Conservation (phyloP, 2,113 vertebrate genomes). For the Rafetus swinhoei region DNA sequence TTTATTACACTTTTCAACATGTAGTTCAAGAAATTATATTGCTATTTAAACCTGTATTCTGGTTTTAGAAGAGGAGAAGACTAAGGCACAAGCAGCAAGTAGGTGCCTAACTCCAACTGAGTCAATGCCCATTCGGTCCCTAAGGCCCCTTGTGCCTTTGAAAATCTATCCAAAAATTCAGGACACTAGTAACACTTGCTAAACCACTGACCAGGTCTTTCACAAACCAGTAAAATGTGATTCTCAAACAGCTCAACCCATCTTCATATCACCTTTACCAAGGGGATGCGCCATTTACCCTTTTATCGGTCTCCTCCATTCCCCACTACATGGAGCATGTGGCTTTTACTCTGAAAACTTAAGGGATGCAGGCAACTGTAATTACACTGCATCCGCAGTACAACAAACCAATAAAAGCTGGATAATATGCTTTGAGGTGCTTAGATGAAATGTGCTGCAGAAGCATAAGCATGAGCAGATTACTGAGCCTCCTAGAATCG, state of each 20-base stretch:
- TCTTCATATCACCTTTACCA: not conserved
- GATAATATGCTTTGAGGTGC: not conserved
- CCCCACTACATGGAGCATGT: not conserved
- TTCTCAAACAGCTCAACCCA: accelerated
- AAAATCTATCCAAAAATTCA: not conserved
- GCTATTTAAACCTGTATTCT: not conserved
- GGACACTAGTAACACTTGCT: not conserved
- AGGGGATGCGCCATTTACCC: not conserved
- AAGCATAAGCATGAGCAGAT: not conserved
- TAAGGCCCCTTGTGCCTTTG: not conserved
- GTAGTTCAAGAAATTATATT: not conserved
- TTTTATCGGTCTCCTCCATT: accelerated
- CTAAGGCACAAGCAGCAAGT: not conserved
- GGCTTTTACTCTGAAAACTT: too few relatives aligned
- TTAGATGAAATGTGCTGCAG: not conserved
- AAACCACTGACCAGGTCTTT: not conserved
- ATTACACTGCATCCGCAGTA: not conserved
- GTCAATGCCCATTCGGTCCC: not conserved
- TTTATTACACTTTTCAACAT: not conserved
- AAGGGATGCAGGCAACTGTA: accelerated
- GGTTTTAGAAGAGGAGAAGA: not conserved
- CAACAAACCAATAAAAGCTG: not conserved
- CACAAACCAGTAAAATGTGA: not conserved
- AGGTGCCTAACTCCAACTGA: not conserved
- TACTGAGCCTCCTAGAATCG: not conserved